Evolutionary conservation across 1,140 invertebrate genomes (phyloP), one percentile per base, ranked within the genome.

Genomic region (Lucilia cuprina): DNA sequence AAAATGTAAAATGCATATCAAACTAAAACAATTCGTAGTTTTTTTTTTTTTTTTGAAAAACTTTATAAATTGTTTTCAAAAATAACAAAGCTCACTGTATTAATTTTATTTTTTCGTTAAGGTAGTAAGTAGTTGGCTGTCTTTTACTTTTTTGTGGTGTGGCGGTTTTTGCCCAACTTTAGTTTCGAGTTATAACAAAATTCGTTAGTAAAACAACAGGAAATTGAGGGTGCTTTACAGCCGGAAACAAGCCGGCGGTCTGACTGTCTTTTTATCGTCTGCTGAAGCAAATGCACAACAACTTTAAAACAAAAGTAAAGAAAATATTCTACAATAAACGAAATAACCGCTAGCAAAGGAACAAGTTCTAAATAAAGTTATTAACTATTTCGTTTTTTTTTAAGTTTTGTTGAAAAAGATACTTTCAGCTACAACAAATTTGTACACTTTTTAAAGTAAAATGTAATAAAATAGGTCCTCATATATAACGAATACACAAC

Each of bases 141-240:
- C 17, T 70, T 70, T 70, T 70, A 25, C 0, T 55, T 17, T 55
- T 55, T 55, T 17, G 17, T 4, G 50, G 7, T 55, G 12, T 55
- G 7, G 50, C 50, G 12, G 4, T 41, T 21, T 13, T 19, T 80
- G n/a, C 8, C 19, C 41, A 41, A 80, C n/a, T 80, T 80, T 25
- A 34, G 34, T n/a, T 8, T 5, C n/a, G 30, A 80, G 77, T 80
- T 49, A 49, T 50, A 80, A 80, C 21, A 41, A 80, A 80, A 80
- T 80, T 80, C 41, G 77, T 49, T 80, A 49, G 77, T 41, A 70
- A 80, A 84, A 84, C 50, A 84, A 84, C 84, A 84, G 84, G 84
- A 84, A 84, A 84, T 84, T 84, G 80, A 80, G 80, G 84, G 84
- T 84, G 84, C 84, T 84, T 84, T 84, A 84, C 84, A 84, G 84